phyloP scores from a whole-genome alignment of 2,888 invertebrate genomes.

The Platycheirus albimanus region DNA sequence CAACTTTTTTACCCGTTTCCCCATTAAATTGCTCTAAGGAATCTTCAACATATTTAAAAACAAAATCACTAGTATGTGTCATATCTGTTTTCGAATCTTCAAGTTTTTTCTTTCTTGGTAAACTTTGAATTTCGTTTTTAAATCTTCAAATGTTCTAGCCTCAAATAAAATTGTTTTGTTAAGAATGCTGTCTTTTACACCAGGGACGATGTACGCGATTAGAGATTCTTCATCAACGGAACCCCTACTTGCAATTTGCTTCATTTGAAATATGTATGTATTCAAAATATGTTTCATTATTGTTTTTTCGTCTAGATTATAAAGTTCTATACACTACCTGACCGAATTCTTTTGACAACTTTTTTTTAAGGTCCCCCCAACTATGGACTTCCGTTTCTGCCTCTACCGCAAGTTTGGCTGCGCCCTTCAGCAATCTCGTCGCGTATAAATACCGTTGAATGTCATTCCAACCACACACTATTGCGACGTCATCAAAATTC shows the following conservation, averaged over 20 bases:
- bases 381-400: neutral
- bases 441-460: constrained; percentile 33
- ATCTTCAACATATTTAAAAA: constrained; percentile 38
- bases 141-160: neutral
- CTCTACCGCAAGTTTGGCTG: constrained; percentile 37
- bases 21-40: constrained; percentile 25
- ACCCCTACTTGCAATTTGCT: constrained; percentile 19
- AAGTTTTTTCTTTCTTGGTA: neutral
- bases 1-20: constrained; percentile 27
- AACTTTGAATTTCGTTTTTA: constrained; percentile 1
- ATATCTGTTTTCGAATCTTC: neutral
- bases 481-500: constrained; percentile 30
- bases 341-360: neutral
- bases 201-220: constrained; percentile 3
- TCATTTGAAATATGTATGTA: constrained; percentile 11
- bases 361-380: neutral
- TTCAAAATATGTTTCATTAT: neutral
- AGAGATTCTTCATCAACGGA: constrained; percentile 23
- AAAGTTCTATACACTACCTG: neutral
- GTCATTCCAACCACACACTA: constrained; percentile 24
- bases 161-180: constrained; percentile 9
- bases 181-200: neutral
- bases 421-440: constrained; percentile 17
- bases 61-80: constrained; percentile 17
- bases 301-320: neutral